Conservation (phyloP, 1,140 invertebrate genomes). For the Drosophila kepulauana region DNA sequence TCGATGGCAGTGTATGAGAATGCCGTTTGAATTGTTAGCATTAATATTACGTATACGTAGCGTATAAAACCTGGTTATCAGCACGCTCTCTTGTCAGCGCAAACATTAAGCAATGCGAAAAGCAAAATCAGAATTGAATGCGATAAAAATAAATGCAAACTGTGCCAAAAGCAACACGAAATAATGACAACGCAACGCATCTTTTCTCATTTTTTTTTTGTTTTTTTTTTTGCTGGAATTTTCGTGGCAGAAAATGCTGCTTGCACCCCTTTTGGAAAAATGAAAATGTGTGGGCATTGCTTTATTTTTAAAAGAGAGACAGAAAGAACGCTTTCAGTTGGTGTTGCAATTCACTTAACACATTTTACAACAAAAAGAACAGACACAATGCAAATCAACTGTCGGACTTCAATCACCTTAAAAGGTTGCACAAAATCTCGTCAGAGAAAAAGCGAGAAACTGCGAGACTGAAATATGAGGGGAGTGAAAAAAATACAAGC, state of each 20-base stretch:
- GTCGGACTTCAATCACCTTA: conserved; percentile 73
- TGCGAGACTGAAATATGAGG: not conserved
- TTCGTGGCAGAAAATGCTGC: conserved; percentile 17
- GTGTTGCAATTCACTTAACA: conserved; percentile 54
- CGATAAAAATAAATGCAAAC: conserved; percentile 75
- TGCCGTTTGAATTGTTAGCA: no score
- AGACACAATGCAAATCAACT: conserved; percentile 65
- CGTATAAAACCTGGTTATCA: conserved; percentile 26
- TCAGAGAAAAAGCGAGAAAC: not conserved
- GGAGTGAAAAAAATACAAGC: not conserved
- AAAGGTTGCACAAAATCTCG: conserved; percentile 41
- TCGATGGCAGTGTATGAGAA: no score
- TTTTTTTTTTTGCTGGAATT: conserved; percentile 40
- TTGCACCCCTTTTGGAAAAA: conserved; percentile 44
- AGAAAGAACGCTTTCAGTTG: not conserved
- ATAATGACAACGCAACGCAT: conserved; percentile 25
- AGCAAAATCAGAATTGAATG: conserved; percentile 17
- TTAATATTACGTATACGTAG: conserved; percentile 1
- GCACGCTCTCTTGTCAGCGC: conserved; percentile 13
- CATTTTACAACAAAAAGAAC: conserved; percentile 11
- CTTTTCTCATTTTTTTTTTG: not conserved
- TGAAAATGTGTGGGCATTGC: conserved; percentile 11
- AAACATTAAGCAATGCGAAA: conserved; percentile 14
- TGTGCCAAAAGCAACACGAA: conserved; percentile 59
- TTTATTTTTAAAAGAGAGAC: conserved; percentile 40